Percentiles rank a stretch among this genome's conserved stretches.
phyloP scores from a whole-genome alignment of 2,888 invertebrate genomes.

The Heliconius cydno region DNA sequence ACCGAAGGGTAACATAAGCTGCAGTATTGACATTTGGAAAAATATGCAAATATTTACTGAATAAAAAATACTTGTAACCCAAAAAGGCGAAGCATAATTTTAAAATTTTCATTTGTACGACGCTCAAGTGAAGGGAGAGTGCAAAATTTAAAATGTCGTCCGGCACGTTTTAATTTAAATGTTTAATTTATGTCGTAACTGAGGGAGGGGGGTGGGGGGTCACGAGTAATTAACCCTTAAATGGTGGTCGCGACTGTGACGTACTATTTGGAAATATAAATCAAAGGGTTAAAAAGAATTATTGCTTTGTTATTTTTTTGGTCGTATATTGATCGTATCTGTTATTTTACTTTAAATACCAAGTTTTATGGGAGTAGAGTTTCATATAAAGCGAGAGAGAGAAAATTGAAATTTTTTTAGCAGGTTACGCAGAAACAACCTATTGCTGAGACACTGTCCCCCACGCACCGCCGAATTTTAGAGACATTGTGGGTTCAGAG shows the following conservation, averaged over 20 bases:
- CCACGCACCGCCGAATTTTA: not conserved
- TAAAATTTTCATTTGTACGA: not conserved
- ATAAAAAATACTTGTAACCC: not conserved
- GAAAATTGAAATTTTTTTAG: not conserved
- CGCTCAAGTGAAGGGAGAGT: not conserved
- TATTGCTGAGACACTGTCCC: no score
- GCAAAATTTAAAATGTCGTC: conserved; percentile 19
- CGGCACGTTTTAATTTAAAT: conserved; percentile 33
- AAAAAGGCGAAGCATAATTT: not conserved
- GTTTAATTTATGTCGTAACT: conserved; percentile 26
- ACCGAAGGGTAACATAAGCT: no score
- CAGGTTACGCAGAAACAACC: not conserved
- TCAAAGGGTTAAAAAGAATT: not conserved
- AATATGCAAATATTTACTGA: no score
- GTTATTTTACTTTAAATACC: not conserved
- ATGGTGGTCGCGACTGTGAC: not conserved
- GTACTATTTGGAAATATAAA: not conserved
- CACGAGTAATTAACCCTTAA: conserved; percentile 23
- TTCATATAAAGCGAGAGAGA: not conserved
- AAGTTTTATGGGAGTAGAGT: not conserved
- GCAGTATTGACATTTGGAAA: no score
- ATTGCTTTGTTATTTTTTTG: not conserved
- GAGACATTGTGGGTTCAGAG: not conserved
- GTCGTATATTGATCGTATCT: not conserved
- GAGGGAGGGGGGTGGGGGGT: not conserved